A percentile compares a stretch with the other conserved stretches of the same genome.
These are phyloP conservation scores for Meloe dianella DNA, from an alignment of 2,888 invertebrate species.

Conservation along the genomic window DNA sequence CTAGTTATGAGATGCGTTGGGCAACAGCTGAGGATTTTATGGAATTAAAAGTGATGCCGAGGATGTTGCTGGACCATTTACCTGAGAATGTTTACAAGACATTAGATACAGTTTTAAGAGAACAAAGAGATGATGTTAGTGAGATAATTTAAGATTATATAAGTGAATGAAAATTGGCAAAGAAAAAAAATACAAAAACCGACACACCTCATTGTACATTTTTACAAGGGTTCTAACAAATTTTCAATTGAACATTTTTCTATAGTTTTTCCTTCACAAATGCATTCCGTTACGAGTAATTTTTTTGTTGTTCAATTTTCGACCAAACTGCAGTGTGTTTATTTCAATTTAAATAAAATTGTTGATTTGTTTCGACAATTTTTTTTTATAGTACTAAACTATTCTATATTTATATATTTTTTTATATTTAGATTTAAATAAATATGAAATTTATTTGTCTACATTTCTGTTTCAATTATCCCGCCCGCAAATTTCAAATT, in stretches of 20 bases:
- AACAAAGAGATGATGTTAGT: slow-evolving; percentile 56
- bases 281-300: no score
- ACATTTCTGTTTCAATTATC: neutral
- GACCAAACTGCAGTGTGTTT: neutral
- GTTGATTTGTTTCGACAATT: slow-evolving; percentile 13
- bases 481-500: no score
- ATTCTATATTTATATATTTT: slow-evolving; percentile 31
- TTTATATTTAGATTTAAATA: slow-evolving; percentile 28
- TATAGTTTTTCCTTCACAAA: neutral
- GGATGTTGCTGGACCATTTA: slow-evolving; percentile 85
- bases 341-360: slow-evolving; percentile 1
- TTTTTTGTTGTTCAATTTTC: no score
- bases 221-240: neutral
- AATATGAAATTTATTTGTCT: slow-evolving; percentile 27
- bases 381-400: slow-evolving; percentile 19
- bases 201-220: slow-evolving; percentile 18
- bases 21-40: slow-evolving; percentile 79
- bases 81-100: slow-evolving; percentile 80
- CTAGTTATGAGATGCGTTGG: slow-evolving; percentile 80
- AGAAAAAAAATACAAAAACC: no score
- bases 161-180: no score
- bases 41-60: slow-evolving; percentile 82
- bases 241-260: neutral
- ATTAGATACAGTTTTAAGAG: slow-evolving; percentile 68
- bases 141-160: slow-evolving; percentile 43